phyloP scores from a whole-genome alignment of 2,113 vertebrate genomes.

The Chrysochloris asiatica region DNA sequence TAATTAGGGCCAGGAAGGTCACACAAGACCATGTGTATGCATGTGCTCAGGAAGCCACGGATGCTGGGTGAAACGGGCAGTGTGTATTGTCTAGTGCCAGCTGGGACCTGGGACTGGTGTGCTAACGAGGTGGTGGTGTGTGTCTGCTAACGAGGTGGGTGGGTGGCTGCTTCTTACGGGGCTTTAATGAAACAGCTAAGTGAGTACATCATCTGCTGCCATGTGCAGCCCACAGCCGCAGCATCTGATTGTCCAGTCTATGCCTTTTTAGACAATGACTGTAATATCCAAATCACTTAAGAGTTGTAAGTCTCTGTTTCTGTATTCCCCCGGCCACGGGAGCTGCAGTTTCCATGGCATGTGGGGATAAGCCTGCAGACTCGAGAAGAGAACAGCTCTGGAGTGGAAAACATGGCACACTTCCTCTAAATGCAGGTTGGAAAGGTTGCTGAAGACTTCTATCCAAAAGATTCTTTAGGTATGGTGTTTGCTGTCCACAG shows the following conservation, averaged over 20 bases:
- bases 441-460: conserved; percentile 11
- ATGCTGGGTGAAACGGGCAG: no score
- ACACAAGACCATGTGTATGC: neutral
- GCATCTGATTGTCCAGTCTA: neutral
- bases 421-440: conserved; percentile 49
- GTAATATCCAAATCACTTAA: neutral
- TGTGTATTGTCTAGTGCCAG: no score
- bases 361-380: conserved; percentile 29
- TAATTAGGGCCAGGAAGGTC: neutral
- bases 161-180: neutral
- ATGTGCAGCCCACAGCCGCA: neutral
- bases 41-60: neutral
- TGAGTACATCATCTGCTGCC: neutral
- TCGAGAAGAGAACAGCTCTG: conserved; percentile 25
- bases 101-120: neutral
- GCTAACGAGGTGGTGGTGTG: neutral
- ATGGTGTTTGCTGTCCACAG: conserved; percentile 30
- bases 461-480: conserved; percentile 38
- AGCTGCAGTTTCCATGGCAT: conserved; percentile 39
- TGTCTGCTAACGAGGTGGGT: neutral
- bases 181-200: neutral
- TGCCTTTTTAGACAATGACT: conserved; percentile 50
- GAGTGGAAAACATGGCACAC: conserved; percentile 52
- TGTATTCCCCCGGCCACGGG: neutral
- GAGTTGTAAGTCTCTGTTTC: neutral